Conservation (phyloP, 2,113 vertebrate genomes). For the Chinchilla lanigera region DNA sequence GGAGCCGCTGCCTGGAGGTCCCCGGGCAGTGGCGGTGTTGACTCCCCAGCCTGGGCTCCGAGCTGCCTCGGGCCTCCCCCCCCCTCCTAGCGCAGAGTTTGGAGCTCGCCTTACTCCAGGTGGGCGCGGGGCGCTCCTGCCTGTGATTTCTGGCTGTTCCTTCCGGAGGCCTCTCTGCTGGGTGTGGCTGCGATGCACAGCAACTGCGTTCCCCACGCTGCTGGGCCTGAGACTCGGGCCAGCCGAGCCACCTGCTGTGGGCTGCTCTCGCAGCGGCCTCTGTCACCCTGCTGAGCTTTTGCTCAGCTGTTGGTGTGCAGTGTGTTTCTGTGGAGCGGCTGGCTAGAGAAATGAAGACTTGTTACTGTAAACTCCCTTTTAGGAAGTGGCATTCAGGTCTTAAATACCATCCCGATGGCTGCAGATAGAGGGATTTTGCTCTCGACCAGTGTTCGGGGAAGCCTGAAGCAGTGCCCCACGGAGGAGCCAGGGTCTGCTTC, state of each 20-base stretch:
- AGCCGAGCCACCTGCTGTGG: fast-evolving
- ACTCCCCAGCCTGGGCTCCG: too few relatives aligned
- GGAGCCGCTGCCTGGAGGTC: background rate
- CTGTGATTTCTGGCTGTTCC: too few relatives aligned
- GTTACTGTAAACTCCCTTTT: background rate
- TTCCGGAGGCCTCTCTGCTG: too few relatives aligned
- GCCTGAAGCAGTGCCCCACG: background rate
- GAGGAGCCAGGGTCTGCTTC: background rate
- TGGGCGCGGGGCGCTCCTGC: too few relatives aligned
- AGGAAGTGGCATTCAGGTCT: background rate
- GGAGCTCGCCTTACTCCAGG: too few relatives aligned
- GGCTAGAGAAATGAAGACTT: background rate
- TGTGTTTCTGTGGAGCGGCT: background rate
- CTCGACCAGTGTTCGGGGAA: background rate
- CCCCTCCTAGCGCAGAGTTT: too few relatives aligned
- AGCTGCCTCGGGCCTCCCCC: too few relatives aligned
- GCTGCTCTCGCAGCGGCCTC: fast-evolving
- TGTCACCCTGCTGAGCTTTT: too few relatives aligned
- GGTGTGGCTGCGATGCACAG: too few relatives aligned
- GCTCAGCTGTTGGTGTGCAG: background rate
- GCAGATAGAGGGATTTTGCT: background rate
- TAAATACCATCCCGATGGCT: background rate
- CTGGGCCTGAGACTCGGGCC: fast-evolving
- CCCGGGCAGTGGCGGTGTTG: too few relatives aligned
- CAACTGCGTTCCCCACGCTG: too few relatives aligned